Conservation (phyloP, 2,888 invertebrate species). For the Tenthredo livida region DNA sequence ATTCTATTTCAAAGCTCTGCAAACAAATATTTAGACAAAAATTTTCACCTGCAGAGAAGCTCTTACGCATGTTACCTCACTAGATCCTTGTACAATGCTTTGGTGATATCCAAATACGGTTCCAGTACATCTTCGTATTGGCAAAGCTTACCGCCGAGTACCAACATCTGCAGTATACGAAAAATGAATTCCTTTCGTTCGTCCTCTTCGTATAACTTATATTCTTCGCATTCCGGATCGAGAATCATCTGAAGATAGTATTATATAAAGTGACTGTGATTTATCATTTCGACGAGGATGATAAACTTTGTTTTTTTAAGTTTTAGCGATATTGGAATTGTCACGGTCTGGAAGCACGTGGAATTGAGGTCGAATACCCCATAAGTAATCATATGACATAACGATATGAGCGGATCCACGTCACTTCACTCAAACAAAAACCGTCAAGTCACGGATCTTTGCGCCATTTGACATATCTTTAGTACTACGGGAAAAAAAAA, state of each 20-base stretch:
- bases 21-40: background rate
- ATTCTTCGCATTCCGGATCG: conserved; percentile 78
- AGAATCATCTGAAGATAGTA: conserved; percentile 74
- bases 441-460: no score
- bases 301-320: background rate
- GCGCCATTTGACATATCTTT: no score
- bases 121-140: conserved; percentile 81
- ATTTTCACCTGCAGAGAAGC: background rate
- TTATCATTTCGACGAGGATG: background rate
- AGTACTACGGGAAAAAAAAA: no score
- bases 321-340: no score
- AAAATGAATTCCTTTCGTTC: conserved; percentile 81
- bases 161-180: conserved; percentile 79
- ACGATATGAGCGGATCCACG: no score
- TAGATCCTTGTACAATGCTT: conserved; percentile 80
- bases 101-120: conserved; percentile 80
- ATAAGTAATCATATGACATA: background rate
- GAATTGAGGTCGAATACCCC: no score
- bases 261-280: background rate
- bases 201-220: conserved; percentile 75
- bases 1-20: background rate
- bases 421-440: no score
- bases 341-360: no score
- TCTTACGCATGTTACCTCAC: conserved; percentile 73
- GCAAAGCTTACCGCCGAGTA: conserved; percentile 81